Evolutionary conservation across 2,888 invertebrate genomes (phyloP).

Genomic region (Pharmacophagus antenor): DNA sequence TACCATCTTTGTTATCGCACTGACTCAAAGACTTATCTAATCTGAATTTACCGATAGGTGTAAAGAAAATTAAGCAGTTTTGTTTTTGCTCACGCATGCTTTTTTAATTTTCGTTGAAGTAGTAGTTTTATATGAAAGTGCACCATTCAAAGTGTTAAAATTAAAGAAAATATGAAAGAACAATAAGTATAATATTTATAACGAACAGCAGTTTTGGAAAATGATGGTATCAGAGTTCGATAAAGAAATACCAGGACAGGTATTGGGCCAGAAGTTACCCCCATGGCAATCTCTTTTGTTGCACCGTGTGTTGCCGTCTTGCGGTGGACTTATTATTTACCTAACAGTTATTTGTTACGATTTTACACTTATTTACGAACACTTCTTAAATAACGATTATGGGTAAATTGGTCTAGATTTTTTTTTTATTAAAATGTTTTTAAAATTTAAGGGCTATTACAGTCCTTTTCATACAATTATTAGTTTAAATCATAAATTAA

Average conservation of each 20-base stretch:
- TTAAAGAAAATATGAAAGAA: slow-evolving; percentile 17
- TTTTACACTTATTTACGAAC: slow-evolving; percentile 83
- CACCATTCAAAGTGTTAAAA: neutral
- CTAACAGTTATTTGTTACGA: slow-evolving; percentile 85
- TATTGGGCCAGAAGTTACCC: slow-evolving; percentile 65
- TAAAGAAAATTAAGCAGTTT: slow-evolving; percentile 43
- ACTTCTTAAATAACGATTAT: slow-evolving; percentile 81
- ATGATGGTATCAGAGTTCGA: slow-evolving; percentile 74
- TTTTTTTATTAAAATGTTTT: slow-evolving; percentile 14
- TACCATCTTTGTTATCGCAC: slow-evolving; percentile 51
- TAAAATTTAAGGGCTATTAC: neutral
- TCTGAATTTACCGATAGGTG: slow-evolving; percentile 65
- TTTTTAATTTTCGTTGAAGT: neutral
- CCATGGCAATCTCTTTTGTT: slow-evolving; percentile 68
- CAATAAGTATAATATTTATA: slow-evolving; percentile 6
- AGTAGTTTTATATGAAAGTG: neutral
- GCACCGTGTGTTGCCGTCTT: slow-evolving; percentile 68
- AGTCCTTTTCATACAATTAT: neutral
- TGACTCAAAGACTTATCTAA: slow-evolving; percentile 66
- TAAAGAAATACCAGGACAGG: slow-evolving; percentile 63
- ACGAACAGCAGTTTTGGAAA: slow-evolving; percentile 28
- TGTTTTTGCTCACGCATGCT: slow-evolving; percentile 39
- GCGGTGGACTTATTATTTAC: slow-evolving; percentile 82
- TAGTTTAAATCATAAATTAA: neutral
- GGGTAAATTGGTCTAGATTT: slow-evolving; percentile 56